Percentiles rank a stretch among this genome's conserved stretches.
These are phyloP conservation scores for Lutjanus erythropterus DNA, from an alignment of 2,113 vertebrate genomes.

Conservation along the genomic window DNA sequence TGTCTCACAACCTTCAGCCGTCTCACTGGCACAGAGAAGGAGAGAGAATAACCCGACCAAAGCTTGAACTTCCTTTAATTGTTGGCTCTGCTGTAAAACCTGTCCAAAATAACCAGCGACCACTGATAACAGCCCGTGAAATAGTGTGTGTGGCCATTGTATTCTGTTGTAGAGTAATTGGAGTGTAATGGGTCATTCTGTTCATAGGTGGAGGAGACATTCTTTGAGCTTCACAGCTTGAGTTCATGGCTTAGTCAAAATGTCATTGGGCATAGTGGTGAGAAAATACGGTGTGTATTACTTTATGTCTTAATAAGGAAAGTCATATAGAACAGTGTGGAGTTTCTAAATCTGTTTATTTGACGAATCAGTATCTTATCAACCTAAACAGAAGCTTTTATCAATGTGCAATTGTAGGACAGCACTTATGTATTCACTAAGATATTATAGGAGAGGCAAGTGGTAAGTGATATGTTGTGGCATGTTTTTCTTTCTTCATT, in stretches of 20 bases:
- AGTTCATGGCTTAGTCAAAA: conserved; percentile 37
- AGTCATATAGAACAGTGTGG: neutral
- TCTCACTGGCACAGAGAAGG: conserved; percentile 53
- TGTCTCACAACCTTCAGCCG: conserved; percentile 10
- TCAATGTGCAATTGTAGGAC: neutral
- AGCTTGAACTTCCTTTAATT: conserved; percentile 91
- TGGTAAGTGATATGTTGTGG: neutral
- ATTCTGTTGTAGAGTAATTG: conserved; percentile 20
- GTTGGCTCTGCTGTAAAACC: conserved; percentile 79
- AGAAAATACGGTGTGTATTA: neutral
- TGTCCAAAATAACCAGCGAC: conserved; percentile 54
- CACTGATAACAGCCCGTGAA: neutral
- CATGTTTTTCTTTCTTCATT: neutral
- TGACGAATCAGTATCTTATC: neutral
- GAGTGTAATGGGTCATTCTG: neutral
- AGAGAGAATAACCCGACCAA: conserved; percentile 54
- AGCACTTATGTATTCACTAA: neutral
- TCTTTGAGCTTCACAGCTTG: conserved; percentile 21
- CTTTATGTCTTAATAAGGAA: neutral
- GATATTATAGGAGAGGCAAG: neutral
- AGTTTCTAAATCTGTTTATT: neutral
- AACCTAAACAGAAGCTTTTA: conserved; percentile 1
- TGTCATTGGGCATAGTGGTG: neutral
- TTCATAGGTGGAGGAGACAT: conserved; percentile 35
- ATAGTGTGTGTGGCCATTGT: conserved; percentile 44